Evolutionary conservation across 2,113 vertebrate species (phyloP), one percentile per base, ranked within the genome.

Genomic region (Phodopus roborovskii): DNA sequence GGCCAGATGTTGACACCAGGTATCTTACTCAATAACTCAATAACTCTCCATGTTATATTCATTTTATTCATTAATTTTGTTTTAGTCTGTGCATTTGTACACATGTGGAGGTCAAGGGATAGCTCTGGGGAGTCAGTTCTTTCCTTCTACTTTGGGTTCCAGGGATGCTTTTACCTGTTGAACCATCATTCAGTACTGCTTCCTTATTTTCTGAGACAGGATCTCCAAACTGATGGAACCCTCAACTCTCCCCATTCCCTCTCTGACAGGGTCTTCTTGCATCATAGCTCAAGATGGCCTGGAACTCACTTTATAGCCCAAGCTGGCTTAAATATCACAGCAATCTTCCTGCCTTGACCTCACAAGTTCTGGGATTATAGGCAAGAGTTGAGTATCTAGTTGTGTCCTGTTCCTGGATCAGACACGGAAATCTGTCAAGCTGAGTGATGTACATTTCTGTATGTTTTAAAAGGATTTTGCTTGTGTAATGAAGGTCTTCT

Each of bases 31-130:
- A 84, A 48, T 11, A 9, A 15, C 28, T 45, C 39, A 84, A 48
- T 11, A 9, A 30, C 28, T 45, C 19, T 22, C 19, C 33, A 6
- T 0, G 0, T n/a, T 56, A 4, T 28, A 9, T 39, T 28, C 15
- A 64, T 45, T 45, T 64, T 8, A 60, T 45, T 45, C 30, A 45
- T 84, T 64, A 20, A 84, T 66, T 48, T 30, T 33, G 26, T 48
- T 84, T 10, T 20, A 42, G 82, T 64, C 39, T 30, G 58, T 84
- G 39, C 15, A 42, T 15, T 8, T 62, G 24, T 17, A 28, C n/a
- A 30, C 15, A 4, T 19, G 39, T 64, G 60, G 17, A 30, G 56
- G 83, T 33, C 42, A 22, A 39, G 33, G 83, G 28, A 13, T 22
- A 30, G 24, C 58, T 84, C 45, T n/a, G 36, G 81, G 24, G 15